Conservation (phyloP, 2,113 vertebrate species). For the Sapayoa aenigma region DNA sequence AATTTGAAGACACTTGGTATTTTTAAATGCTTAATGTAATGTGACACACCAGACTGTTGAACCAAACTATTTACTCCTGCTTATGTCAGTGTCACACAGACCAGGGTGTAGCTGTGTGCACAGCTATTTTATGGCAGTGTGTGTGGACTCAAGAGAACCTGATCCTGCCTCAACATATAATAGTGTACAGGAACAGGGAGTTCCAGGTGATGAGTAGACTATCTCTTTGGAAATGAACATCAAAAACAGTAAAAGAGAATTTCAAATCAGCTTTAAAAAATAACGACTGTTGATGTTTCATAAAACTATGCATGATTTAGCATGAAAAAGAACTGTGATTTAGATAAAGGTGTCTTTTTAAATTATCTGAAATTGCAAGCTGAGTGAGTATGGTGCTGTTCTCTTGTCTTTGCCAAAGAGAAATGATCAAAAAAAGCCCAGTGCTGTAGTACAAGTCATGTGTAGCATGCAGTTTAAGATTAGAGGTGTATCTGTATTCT, state of each 20-base stretch:
- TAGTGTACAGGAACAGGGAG: neutral
- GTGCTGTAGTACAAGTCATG: neutral
- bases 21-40: neutral
- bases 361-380: neutral
- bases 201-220: neutral
- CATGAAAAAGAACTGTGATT: neutral
- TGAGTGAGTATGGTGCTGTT: neutral
- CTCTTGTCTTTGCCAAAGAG: neutral
- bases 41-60: neutral
- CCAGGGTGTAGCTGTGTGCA: neutral
- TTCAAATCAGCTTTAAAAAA: neutral
- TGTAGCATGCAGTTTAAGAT: neutral
- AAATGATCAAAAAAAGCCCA: neutral
- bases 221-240: neutral
- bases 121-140: neutral
- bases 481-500: neutral
- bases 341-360: neutral
- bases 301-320: neutral
- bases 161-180: neutral
- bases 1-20: neutral
- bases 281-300: neutral
- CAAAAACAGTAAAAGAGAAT: neutral
- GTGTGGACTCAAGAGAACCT: neutral
- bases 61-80: neutral
- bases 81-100: neutral